A percentile compares a stretch with the other conserved stretches of the same genome.
phyloP scores from a whole-genome alignment of 2,797 vertebrate species.

The Anolis apletophallus region DNA sequence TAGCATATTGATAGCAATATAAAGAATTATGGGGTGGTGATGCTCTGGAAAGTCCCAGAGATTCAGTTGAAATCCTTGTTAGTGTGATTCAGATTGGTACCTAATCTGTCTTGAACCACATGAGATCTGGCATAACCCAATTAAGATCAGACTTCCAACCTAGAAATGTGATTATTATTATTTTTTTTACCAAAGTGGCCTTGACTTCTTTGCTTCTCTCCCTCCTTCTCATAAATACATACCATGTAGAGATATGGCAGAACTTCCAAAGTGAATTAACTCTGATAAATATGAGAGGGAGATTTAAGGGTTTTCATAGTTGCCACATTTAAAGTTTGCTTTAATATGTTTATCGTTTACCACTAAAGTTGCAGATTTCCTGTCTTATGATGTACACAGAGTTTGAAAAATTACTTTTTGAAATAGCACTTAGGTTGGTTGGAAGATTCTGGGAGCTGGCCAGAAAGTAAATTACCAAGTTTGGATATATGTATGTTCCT shows the following conservation, averaged over 20 bases:
- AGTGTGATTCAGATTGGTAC: neutral
- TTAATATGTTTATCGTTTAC: neutral
- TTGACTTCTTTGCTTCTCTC: neutral
- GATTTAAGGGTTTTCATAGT: neutral
- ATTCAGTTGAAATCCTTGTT: neutral
- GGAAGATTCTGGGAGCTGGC: no score
- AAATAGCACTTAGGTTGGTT: no score
- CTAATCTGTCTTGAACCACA: neutral
- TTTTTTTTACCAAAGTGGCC: neutral
- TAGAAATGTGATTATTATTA: neutral
- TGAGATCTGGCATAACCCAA: neutral
- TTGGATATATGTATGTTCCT: no score
- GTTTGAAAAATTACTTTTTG: no score
- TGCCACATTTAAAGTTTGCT: neutral
- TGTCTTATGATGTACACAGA: no score
- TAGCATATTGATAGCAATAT: neutral
- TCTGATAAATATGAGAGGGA: neutral
- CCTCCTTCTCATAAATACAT: neutral
- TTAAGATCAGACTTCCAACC: neutral
- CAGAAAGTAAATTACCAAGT: no score
- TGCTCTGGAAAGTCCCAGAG: no score
- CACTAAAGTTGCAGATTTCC: neutral
- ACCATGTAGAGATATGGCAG: neutral
- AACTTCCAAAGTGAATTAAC: neutral
- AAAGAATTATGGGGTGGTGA: neutral